A percentile compares a stretch with the other conserved stretches of the same genome.
These are phyloP conservation scores for Scolopax bukidnonensis DNA, from an alignment of 2,797 vertebrate genomes.

Conservation along the genomic window DNA sequence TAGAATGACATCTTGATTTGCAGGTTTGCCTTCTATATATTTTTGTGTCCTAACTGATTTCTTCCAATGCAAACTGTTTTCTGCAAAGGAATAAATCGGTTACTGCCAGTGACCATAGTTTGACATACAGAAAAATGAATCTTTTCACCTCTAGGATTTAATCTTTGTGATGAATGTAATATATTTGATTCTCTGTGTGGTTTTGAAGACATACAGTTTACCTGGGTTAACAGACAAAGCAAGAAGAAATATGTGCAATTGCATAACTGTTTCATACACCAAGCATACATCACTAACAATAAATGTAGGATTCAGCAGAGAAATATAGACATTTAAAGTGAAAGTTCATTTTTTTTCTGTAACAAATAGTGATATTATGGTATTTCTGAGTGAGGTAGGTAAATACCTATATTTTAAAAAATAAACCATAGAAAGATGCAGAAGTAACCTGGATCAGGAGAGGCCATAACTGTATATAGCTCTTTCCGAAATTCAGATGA, in stretches of 20 bases:
- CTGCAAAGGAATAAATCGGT: neutral
- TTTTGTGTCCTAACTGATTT: neutral
- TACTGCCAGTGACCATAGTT: neutral
- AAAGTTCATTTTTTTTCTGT: neutral
- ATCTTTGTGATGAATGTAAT: neutral
- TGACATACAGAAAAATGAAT: neutral
- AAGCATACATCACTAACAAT: neutral
- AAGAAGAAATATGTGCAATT: neutral
- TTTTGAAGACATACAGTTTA: neutral
- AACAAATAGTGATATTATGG: neutral
- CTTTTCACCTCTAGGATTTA: neutral
- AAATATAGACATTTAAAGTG: neutral
- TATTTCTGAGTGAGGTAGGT: neutral
- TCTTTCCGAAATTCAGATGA: neutral
- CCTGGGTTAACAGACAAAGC: neutral
- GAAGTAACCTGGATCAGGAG: neutral
- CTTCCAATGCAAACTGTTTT: neutral
- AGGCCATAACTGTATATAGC: neutral
- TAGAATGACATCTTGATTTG: neutral
- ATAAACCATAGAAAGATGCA: neutral
- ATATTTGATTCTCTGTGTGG: neutral
- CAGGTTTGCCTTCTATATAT: neutral
- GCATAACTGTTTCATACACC: neutral
- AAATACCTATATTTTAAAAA: neutral
- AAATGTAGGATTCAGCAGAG: neutral